phyloP scores from a whole-genome alignment of 1,140 invertebrate species.

The Bombus impatiens region DNA sequence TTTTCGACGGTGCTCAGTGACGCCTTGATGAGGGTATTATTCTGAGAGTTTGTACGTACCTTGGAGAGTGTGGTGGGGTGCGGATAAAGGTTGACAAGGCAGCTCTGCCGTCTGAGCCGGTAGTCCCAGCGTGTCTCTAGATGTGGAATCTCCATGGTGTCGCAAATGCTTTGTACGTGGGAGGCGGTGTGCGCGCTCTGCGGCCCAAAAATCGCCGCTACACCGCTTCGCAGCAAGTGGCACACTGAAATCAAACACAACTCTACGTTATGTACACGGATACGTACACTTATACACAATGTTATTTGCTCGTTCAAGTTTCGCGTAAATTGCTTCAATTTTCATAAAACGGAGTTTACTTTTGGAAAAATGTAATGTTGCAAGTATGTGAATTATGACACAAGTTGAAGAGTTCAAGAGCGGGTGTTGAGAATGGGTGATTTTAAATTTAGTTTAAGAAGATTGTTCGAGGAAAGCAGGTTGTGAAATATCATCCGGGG shows the following conservation, averaged over 20 bases:
- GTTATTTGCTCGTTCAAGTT: not conserved
- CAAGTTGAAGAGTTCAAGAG: too few relatives aligned
- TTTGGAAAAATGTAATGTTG: too few relatives aligned
- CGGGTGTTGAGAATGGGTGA: too few relatives aligned
- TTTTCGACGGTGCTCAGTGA: slow-evolving; percentile 21
- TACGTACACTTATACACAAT: not conserved
- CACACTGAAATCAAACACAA: slow-evolving; percentile 88
- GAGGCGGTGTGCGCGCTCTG: slow-evolving; percentile 94
- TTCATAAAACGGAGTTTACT: not conserved
- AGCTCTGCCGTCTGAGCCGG: slow-evolving; percentile 92
- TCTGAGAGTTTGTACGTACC: slow-evolving; percentile 83
- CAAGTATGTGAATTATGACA: too few relatives aligned
- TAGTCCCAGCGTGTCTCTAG: slow-evolving; percentile 97
- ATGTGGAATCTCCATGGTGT: slow-evolving; percentile 97
- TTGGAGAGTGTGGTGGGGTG: slow-evolving; percentile 94
- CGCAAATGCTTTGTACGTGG: slow-evolving; percentile 97
- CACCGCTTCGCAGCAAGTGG: slow-evolving; percentile 91
- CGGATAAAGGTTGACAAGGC: slow-evolving; percentile 96
- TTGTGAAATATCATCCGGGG: too few relatives aligned
- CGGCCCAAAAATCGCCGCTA: slow-evolving; percentile 97
- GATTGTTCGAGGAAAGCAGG: too few relatives aligned
- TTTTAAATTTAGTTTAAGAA: too few relatives aligned
- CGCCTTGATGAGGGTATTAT: slow-evolving; percentile 59
- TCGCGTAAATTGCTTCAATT: not conserved
- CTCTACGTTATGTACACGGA: not conserved